A percentile compares a stretch with the other conserved stretches of the same genome.
phyloP scores from a whole-genome alignment of 2,888 invertebrate genomes.

The Agrotis puta region DNA sequence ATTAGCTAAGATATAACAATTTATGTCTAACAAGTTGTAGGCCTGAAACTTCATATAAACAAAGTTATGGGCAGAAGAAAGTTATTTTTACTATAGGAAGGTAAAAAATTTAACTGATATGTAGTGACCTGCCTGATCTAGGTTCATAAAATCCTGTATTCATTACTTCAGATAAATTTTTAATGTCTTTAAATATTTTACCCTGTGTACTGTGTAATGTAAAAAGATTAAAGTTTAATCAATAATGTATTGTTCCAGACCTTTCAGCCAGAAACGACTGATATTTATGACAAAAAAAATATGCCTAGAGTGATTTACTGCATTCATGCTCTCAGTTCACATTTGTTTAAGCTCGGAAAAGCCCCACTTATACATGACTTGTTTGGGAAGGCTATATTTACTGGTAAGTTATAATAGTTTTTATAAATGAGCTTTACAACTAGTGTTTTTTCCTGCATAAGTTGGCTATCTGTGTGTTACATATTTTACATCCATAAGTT shows the following conservation, averaged over 20 bases:
- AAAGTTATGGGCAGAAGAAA: too few species aligned
- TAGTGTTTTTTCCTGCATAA: too few species aligned
- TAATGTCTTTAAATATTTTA: not conserved
- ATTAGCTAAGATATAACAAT: too few species aligned
- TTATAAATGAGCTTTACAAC: not conserved
- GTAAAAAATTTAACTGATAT: too few species aligned
- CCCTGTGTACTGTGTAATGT: not conserved
- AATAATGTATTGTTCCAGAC: conserved; percentile 88
- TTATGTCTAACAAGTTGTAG: too few species aligned
- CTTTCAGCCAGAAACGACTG: conserved; percentile 95
- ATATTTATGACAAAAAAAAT: conserved; percentile 95
- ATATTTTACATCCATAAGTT: not conserved
- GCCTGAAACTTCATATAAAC: too few species aligned
- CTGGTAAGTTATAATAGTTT: conserved; percentile 83
- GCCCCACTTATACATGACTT: conserved; percentile 95
- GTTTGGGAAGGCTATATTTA: conserved; percentile 94
- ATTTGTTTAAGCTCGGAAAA: conserved; percentile 92
- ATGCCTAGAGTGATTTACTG: conserved; percentile 95
- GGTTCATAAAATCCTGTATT: too few species aligned
- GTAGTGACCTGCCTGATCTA: too few species aligned
- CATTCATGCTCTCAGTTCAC: conserved; percentile 94
- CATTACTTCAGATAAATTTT: too few species aligned
- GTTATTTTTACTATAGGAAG: too few species aligned
- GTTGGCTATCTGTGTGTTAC: too few species aligned
- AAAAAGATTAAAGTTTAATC: not conserved